phyloP scores from a whole-genome alignment of 2,888 invertebrate species.

The Agrochola lychnidis region DNA sequence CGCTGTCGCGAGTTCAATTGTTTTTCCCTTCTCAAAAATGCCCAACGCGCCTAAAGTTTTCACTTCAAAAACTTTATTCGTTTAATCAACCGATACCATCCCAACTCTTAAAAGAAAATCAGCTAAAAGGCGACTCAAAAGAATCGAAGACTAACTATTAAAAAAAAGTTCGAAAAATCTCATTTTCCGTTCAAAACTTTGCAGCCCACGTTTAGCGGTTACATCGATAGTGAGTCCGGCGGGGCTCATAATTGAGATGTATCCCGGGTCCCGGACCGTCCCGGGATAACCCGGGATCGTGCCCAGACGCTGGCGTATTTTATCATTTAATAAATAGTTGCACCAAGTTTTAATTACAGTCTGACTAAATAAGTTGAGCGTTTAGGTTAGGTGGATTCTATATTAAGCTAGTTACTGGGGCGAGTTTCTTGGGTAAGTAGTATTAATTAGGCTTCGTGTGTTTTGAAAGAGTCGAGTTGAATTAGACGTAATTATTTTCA shows the following conservation, averaged over 20 bases:
- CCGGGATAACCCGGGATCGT: constrained; percentile 20
- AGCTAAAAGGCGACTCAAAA: not conserved
- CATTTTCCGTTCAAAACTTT: constrained; percentile 29
- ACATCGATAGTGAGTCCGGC: constrained; percentile 40
- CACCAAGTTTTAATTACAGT: constrained; percentile 61
- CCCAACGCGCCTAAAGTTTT: no score
- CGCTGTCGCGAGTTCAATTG: no score
- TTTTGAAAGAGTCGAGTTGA: not conserved
- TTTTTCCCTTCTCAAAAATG: no score
- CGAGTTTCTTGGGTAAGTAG: constrained; percentile 15
- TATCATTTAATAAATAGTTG: constrained; percentile 64
- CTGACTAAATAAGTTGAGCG: constrained; percentile 20
- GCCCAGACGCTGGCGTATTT: constrained; percentile 51
- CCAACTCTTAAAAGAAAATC: not conserved
- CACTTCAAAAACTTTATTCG: not conserved
- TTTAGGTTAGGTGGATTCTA: constrained; percentile 28
- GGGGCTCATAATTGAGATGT: constrained; percentile 62
- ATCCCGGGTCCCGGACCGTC: constrained; percentile 40
- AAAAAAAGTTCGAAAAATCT: not conserved
- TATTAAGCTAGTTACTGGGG: constrained; percentile 32
- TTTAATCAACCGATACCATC: not conserved
- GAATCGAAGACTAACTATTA: not conserved
- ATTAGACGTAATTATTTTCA: not conserved
- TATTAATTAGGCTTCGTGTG: constrained; percentile 18
- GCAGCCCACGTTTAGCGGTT: constrained; percentile 30